phyloP scores from a whole-genome alignment of 2,113 vertebrate species.

The Laticauda laticaudata region DNA sequence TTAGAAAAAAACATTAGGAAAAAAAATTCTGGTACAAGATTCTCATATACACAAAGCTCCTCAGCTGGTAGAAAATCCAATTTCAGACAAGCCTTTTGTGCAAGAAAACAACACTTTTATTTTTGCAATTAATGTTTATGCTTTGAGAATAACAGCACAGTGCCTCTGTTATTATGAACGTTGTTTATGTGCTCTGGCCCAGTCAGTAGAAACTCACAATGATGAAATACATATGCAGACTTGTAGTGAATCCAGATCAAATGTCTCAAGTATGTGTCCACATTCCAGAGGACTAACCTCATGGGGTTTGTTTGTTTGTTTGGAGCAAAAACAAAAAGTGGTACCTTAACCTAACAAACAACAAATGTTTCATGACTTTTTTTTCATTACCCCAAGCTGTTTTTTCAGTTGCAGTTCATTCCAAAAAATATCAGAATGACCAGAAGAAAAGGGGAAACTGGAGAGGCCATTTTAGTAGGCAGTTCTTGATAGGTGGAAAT shows the following conservation, averaged over 20 bases:
- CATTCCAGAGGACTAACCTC: neutral
- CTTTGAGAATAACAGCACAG: slow-evolving; percentile 5
- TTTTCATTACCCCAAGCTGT: too few species aligned
- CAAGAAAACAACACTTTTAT: neutral
- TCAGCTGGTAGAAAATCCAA: neutral
- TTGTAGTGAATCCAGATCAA: neutral
- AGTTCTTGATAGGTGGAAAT: neutral
- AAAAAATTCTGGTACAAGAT: slow-evolving; percentile 38
- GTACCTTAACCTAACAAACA: neutral
- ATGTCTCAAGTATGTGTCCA: neutral
- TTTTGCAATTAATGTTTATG: slow-evolving; percentile 6
- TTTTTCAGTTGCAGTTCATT: neutral
- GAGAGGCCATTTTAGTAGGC: neutral
- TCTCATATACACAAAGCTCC: slow-evolving; percentile 18
- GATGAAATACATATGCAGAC: neutral
- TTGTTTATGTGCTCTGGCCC: neutral
- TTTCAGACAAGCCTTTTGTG: slow-evolving; percentile 16
- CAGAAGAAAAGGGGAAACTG: neutral
- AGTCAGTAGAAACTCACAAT: slow-evolving; percentile 17
- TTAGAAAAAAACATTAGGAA: neutral
- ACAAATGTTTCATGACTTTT: neutral
- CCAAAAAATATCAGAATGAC: neutral
- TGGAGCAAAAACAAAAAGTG: neutral
- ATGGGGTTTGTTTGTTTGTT: neutral
- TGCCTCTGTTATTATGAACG: slow-evolving; percentile 30